Evolutionary conservation across 2,888 invertebrate species (phyloP).

Genomic region (Fragum sueziense): DNA sequence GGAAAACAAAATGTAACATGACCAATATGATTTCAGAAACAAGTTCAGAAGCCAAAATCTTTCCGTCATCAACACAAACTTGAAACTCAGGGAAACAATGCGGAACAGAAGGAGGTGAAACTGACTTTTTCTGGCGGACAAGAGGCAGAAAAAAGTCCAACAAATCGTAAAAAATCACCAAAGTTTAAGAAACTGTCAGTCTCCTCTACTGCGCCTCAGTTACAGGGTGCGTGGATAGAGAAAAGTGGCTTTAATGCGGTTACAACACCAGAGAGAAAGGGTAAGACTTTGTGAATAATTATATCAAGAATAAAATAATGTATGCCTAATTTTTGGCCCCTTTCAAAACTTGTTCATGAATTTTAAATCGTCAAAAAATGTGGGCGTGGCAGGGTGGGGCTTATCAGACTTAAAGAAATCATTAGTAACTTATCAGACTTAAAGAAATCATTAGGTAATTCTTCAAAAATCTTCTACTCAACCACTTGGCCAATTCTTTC

Average conservation of each 20-base stretch:
- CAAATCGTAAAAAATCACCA: background rate
- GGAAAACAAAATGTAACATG: no score
- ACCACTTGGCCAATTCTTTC: no score
- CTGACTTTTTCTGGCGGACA: conserved; percentile 67
- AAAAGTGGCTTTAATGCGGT: conserved; percentile 48
- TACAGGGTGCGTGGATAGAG: conserved; percentile 71
- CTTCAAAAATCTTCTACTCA: no score
- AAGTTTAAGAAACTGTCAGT: conserved; percentile 25
- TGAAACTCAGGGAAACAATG: conserved; percentile 62
- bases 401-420: no score
- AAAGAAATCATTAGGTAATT: no score
- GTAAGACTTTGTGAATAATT: no score
- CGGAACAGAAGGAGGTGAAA: conserved; percentile 73
- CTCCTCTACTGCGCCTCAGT: conserved; percentile 65
- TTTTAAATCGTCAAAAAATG: no score
- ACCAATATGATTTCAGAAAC: conserved; percentile 61
- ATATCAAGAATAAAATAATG: no score
- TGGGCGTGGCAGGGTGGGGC: no score
- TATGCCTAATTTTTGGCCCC: no score
- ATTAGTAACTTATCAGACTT: no score
- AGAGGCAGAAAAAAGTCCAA: conserved; percentile 18
- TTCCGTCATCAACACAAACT: conserved; percentile 73
- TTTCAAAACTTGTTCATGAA: no score
- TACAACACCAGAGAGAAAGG: conserved; percentile 62
- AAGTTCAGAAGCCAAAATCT: conserved; percentile 74